Percentiles rank a stretch among this genome's conserved stretches.
Conservation (phyloP, 2,888 invertebrate genomes). For the Gortyna flavago region DNA sequence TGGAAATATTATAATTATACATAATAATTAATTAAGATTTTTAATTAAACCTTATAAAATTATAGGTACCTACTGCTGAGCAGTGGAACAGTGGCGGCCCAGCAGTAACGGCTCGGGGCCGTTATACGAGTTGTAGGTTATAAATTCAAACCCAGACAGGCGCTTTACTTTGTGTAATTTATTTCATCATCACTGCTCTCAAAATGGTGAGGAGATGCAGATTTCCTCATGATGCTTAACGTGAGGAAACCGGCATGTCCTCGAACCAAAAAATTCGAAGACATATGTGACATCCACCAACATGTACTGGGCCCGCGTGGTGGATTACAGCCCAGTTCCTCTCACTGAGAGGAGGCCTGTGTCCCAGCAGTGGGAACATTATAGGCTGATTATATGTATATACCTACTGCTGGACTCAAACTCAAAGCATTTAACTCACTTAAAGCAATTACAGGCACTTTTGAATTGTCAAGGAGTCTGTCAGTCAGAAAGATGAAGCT, state of each 20-base stretch:
- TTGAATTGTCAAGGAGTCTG: not conserved
- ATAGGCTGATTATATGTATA: not conserved
- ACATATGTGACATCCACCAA: not conserved
- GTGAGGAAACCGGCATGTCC: too few species aligned
- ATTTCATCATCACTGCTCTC: not conserved
- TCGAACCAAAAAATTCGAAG: not conserved
- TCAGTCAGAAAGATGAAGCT: not conserved
- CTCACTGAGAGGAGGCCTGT: not conserved
- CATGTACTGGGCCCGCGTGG: not conserved
- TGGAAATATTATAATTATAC: not conserved
- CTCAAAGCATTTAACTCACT: not conserved
- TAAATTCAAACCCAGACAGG: not conserved
- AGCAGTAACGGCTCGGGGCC: not conserved
- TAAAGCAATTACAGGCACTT: not conserved
- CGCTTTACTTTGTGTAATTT: not conserved
- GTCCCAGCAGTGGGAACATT: too few species aligned
- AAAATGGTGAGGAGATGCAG: not conserved
- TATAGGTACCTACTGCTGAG: not conserved
- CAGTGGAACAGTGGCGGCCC: not conserved
- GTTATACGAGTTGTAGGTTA: not conserved
- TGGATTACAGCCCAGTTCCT: not conserved
- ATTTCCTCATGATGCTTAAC: too few species aligned
- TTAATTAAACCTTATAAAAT: not conserved
- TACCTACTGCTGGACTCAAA: not conserved
- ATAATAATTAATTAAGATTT: not conserved